Evolutionary conservation across 2,888 invertebrate species (phyloP), one percentile per base, ranked within the genome.

Genomic region (Lagria hirta): DNA sequence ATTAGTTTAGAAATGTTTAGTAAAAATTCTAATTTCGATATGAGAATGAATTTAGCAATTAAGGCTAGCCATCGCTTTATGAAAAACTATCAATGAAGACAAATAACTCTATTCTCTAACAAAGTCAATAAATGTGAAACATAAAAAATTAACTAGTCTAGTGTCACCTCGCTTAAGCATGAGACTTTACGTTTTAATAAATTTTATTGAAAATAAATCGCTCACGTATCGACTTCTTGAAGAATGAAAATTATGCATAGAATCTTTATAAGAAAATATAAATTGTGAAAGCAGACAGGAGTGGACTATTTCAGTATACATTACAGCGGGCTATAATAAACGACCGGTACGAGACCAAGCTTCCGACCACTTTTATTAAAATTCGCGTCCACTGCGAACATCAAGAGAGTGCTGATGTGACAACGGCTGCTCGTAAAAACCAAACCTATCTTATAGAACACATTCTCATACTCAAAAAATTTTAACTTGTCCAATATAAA

Each of bases 361-460:
- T 51, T 43, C 42, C 41, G 51, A 57, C 57, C 54, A 54, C 52
- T 60, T 60, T 61, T 62, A 60, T 61, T 59, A 59, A 59, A 60
- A 60, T 58, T 59, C 53, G 54, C 51, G 54, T 53, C 52, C 54
- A 55, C 50, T 52, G 51, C 49, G 51, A 49, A 41, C 51, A 54
- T 51, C 51, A 44, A 45, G 38, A 49, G 49, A 52, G 54, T 58
- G 62, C 60, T 62, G 61, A 62, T 59, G 62, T 55, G 60, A 60
- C 57, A 60, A 60, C 54, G 56, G 54, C 53, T 47, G 54, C 49
- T 60, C 60, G 54, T 61, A 61, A 61, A 62, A 61, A 52, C 52
- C 49, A 42, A 53, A 51, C 36, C 24, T 30, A 37, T 43, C 43
- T 43, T 35, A 35, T 35, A 26, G 34, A 34, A 33, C 37, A 21